phyloP scores from a whole-genome alignment of 2,888 invertebrate species.

The Rhogogaster chlorosoma region DNA sequence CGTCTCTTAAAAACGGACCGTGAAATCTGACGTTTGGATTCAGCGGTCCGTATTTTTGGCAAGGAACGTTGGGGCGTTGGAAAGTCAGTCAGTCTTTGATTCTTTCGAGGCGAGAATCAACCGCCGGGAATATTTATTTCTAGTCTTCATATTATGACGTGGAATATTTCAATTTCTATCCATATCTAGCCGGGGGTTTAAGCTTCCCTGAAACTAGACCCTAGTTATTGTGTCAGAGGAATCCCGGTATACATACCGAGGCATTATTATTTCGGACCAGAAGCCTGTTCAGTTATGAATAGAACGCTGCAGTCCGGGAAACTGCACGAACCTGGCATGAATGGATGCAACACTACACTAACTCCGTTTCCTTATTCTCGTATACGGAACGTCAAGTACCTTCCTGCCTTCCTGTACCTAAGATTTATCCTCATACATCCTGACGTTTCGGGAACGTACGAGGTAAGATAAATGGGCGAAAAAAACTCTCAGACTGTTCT shows the following conservation, averaged over 20 bases:
- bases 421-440: slow-evolving; percentile 9
- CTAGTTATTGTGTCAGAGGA: neutral
- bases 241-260: neutral
- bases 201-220: neutral
- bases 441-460: neutral
- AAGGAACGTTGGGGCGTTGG: neutral
- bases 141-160: neutral
- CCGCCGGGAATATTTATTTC: neutral
- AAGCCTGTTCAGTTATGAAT: slow-evolving; percentile 25
- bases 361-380: neutral
- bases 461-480: neutral
- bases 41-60: slow-evolving; percentile 17
- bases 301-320: slow-evolving; percentile 18
- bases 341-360: slow-evolving; percentile 13
- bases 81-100: slow-evolving; percentile 13
- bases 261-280: neutral
- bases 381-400: slow-evolving; percentile 5
- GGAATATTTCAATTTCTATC: neutral
- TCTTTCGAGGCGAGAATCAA: slow-evolving; percentile 4
- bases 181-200: neutral
- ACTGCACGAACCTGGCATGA: slow-evolving; percentile 23
- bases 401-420: neutral
- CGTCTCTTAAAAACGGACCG: slow-evolving; percentile 17
- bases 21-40: slow-evolving; percentile 39
- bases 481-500: neutral